These are phyloP conservation scores for Ammospiza caudacuta DNA, from an alignment of 2,113 vertebrate genomes.

Conservation along the genomic window DNA sequence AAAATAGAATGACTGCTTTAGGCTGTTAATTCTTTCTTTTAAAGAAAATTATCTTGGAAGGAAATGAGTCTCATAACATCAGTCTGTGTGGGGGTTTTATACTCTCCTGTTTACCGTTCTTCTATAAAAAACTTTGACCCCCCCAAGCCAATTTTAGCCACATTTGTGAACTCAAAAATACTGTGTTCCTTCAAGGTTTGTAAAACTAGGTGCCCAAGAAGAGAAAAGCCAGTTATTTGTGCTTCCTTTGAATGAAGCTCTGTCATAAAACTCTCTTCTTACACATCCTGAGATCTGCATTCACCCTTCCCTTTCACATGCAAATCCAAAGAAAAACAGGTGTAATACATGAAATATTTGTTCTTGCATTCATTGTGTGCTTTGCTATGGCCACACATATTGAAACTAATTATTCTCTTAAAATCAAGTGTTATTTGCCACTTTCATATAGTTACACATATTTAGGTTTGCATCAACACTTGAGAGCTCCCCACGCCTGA, in stretches of 20 bases:
- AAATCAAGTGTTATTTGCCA: not conserved
- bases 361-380: not conserved
- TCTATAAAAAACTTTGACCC: not conserved
- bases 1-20: not conserved
- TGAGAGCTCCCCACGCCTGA: not conserved
- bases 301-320: not conserved
- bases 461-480: not conserved
- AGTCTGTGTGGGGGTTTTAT: not conserved
- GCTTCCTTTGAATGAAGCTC: not conserved
- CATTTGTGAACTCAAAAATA: not conserved
- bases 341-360: not conserved
- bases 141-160: not conserved
- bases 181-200: not conserved
- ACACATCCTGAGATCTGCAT: not conserved
- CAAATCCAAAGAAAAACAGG: not conserved
- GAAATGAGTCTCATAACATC: conserved; percentile 9
- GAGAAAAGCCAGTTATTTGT: not conserved
- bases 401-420: not conserved
- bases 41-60: conserved; percentile 19
- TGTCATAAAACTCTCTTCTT: not conserved
- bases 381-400: not conserved
- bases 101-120: not conserved
- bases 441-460: not conserved
- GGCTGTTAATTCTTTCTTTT: not conserved
- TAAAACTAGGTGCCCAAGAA: not conserved